Percentiles rank a stretch among this genome's conserved stretches.
Conservation (phyloP, 1,140 invertebrate species). For the Drosophila neocordata region DNA sequence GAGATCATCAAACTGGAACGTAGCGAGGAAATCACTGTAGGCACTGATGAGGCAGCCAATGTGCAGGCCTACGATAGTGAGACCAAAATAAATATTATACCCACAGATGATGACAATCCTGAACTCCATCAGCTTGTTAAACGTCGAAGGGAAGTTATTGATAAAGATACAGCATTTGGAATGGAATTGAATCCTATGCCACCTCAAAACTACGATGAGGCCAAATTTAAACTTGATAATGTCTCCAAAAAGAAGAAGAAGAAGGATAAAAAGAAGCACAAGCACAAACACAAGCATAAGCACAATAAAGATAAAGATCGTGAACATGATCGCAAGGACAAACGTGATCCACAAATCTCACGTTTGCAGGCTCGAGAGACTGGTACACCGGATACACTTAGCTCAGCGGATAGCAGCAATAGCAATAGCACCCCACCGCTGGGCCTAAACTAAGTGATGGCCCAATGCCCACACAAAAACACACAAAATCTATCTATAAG, state of each 20-base stretch:
- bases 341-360: slow-evolving; percentile 82
- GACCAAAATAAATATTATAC: slow-evolving; percentile 48
- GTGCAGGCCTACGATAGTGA: slow-evolving; percentile 63
- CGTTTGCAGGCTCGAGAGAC: slow-evolving; percentile 83
- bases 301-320: slow-evolving; percentile 85
- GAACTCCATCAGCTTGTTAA: slow-evolving; percentile 50
- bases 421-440: slow-evolving; percentile 69
- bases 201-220: slow-evolving; percentile 56
- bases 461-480: neutral
- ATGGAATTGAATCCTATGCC: neutral
- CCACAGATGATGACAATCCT: slow-evolving; percentile 19
- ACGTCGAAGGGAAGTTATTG: slow-evolving; percentile 45
- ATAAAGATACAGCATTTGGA: neutral
- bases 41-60: slow-evolving; percentile 55
- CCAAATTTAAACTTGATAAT: slow-evolving; percentile 53
- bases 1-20: slow-evolving; percentile 74
- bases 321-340: slow-evolving; percentile 79
- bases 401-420: slow-evolving; percentile 85
- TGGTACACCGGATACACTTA: slow-evolving; percentile 85
- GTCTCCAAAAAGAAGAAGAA: slow-evolving; percentile 89
- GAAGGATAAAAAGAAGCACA: slow-evolving; percentile 92
- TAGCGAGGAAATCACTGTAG: slow-evolving; percentile 69
- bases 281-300: slow-evolving; percentile 90
- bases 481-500: neutral
- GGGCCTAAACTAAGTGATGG: slow-evolving; percentile 50